Evolutionary conservation across 1,140 invertebrate species (phyloP).

Genomic region (Idris sp.): DNA sequence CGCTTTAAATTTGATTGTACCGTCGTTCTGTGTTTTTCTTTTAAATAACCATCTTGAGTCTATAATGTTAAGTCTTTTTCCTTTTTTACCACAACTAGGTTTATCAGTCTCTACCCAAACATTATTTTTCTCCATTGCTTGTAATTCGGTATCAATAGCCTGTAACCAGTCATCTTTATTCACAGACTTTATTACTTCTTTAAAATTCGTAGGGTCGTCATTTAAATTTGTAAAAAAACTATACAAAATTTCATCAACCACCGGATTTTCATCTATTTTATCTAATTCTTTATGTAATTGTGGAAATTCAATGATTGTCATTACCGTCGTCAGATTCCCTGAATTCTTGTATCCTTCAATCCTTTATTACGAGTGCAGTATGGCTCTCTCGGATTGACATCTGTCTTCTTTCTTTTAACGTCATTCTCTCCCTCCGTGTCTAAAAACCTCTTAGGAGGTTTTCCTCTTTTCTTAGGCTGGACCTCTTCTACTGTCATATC

Average conservation of each 20-base stretch:
- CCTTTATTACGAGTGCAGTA: slow-evolving; percentile 4
- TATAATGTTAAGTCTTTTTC: slow-evolving; percentile 13
- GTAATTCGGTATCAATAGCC: no score
- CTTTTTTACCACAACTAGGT: slow-evolving; percentile 1
- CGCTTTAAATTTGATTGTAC: slow-evolving; percentile 17
- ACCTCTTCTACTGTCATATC: no score
- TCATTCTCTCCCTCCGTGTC: slow-evolving; percentile 2
- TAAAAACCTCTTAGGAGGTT: background rate
- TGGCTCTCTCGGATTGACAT: background rate
- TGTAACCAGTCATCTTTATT: no score
- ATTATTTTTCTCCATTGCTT: slow-evolving; percentile 25
- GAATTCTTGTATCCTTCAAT: slow-evolving; percentile 15
- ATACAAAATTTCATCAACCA: no score
- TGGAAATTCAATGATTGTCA: slow-evolving; percentile 5
- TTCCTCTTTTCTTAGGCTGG: slow-evolving; percentile 1
- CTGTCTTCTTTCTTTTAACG: slow-evolving; percentile 1
- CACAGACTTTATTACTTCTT: no score
- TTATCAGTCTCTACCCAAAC: slow-evolving; percentile 7
- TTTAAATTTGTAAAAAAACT: no score
- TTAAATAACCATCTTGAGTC: slow-evolving; percentile 23
- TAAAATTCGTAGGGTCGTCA: no score
- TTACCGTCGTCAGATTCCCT: slow-evolving; percentile 5
- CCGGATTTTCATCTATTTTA: no score
- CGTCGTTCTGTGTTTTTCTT: slow-evolving; percentile 3
- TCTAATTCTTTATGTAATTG: no score